Conservation (phyloP, 2,888 invertebrate species). For the Himalopsyche kuldschensis region DNA sequence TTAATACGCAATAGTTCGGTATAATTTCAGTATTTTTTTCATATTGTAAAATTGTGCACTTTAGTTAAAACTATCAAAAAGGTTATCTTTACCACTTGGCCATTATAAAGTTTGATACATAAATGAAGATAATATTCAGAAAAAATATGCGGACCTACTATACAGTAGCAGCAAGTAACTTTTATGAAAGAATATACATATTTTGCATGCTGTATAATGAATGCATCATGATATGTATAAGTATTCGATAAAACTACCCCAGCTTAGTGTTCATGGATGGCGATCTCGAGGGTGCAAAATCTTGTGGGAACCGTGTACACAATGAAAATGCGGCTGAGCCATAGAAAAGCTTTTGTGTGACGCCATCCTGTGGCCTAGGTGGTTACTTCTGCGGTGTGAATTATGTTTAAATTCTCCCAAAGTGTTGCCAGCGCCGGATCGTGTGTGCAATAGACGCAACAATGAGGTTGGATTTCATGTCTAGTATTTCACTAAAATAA, state of each 20-base stretch:
- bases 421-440: neutral
- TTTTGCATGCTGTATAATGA: neutral
- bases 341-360: constrained; percentile 30
- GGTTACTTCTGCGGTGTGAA: constrained; percentile 25
- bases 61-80: too few species aligned
- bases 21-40: too few species aligned
- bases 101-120: too few species aligned
- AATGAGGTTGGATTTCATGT: neutral
- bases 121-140: too few species aligned
- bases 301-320: constrained; percentile 19
- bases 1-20: too few species aligned
- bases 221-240: neutral
- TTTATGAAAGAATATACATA: neutral
- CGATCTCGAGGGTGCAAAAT: neutral
- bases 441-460: neutral
- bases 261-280: neutral
- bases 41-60: too few species aligned
- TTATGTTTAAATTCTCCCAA: constrained; percentile 23
- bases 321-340: constrained; percentile 25
- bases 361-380: constrained; percentile 11
- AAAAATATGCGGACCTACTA: too few species aligned
- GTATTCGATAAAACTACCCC: neutral
- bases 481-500: too few species aligned
- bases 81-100: too few species aligned
- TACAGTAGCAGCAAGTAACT: too few species aligned